Evolutionary conservation across 2,888 invertebrate species (phyloP).

Genomic region (Ophraella communa): DNA sequence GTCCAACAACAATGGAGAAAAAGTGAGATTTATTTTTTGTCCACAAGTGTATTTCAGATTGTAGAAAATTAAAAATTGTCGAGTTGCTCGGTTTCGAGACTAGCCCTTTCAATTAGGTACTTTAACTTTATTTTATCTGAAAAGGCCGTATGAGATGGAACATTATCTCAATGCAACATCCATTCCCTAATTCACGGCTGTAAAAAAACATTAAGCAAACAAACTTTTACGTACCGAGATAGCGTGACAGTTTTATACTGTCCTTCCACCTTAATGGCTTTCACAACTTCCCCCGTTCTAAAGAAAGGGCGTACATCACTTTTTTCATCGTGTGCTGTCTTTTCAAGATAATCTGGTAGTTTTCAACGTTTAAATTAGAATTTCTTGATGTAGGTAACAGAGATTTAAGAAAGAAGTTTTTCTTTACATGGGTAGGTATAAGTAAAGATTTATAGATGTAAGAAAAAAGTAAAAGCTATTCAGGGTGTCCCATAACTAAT

Average conservation of each 20-base stretch:
- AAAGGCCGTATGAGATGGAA: not conserved
- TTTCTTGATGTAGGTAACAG: not conserved
- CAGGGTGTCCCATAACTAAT: no score
- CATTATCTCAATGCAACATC: not conserved
- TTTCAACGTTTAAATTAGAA: not conserved
- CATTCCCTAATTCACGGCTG: not conserved
- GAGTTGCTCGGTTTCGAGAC: not conserved
- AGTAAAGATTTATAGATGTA: not conserved
- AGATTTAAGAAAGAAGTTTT: not conserved
- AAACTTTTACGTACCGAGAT: slow-evolving; percentile 2
- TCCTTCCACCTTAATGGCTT: not conserved
- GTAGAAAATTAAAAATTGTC: not conserved
- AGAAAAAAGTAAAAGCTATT: no score
- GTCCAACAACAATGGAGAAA: no score
- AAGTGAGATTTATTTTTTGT: no score
- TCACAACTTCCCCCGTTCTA: not conserved
- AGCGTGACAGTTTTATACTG: not conserved
- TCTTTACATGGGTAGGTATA: not conserved
- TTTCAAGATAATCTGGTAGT: not conserved
- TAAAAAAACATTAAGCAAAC: slow-evolving; percentile 3
- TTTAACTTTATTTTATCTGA: not conserved
- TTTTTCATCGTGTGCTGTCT: not conserved
- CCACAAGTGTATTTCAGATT: not conserved
- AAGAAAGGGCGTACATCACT: not conserved
- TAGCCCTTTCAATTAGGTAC: slow-evolving; percentile 1